These are phyloP conservation scores for Cavia porcellus DNA, from an alignment of 2,113 vertebrate species.

Conservation along the genomic window DNA sequence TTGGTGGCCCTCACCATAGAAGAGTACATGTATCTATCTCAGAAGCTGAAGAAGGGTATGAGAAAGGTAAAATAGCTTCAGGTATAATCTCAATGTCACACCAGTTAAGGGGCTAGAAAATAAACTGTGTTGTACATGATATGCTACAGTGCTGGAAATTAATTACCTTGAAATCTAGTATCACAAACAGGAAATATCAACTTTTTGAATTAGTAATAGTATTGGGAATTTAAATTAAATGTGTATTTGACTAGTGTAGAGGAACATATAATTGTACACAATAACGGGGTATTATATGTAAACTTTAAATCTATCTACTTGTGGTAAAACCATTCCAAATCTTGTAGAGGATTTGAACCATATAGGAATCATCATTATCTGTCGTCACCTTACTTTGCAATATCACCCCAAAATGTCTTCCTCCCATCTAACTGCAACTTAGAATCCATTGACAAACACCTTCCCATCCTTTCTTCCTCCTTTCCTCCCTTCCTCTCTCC, in stretches of 20 bases:
- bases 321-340: background rate
- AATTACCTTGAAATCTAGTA: background rate
- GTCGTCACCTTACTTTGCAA: background rate
- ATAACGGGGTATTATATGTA: background rate
- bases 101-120: background rate
- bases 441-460: background rate
- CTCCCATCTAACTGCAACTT: background rate
- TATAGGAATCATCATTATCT: background rate
- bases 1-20: background rate
- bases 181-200: background rate
- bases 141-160: background rate
- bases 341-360: background rate
- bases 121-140: accelerated
- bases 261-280: background rate
- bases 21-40: no score
- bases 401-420: background rate
- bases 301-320: background rate
- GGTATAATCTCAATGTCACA: no score
- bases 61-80: background rate
- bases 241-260: background rate
- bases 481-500: background rate
- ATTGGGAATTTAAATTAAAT: background rate
- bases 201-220: background rate
- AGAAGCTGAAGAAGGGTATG: background rate
- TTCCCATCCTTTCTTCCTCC: background rate